phyloP scores from a whole-genome alignment of 2,113 vertebrate species.

The Larimichthys crocea region DNA sequence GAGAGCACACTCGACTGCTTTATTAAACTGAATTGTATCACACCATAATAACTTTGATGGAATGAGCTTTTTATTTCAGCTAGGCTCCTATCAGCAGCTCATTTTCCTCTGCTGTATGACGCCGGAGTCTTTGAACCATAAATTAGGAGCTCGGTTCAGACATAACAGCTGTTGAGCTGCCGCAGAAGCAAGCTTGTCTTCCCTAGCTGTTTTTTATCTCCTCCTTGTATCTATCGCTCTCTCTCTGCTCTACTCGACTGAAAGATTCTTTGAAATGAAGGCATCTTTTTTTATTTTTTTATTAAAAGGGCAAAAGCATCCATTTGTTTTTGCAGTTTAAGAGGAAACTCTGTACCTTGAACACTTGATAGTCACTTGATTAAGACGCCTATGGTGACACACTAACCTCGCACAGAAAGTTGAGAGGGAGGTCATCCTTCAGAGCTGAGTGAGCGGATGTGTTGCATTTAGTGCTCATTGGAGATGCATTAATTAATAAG shows the following conservation, averaged over 20 bases:
- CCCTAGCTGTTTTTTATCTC: conserved; percentile 58
- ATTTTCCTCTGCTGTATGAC: conserved; percentile 62
- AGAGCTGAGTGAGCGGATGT: conserved; percentile 25
- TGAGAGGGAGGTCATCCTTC: conserved; percentile 28
- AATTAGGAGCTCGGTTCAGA: conserved; percentile 70
- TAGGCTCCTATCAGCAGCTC: conserved; percentile 60
- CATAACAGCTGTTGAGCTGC: conserved; percentile 71
- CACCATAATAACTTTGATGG: conserved; percentile 64
- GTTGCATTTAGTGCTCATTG: background rate
- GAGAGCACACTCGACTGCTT: conserved; percentile 56
- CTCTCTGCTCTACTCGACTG: conserved; percentile 26
- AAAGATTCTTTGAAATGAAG: conserved; percentile 51
- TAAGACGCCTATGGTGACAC: conserved; percentile 13
- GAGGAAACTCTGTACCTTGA: conserved; percentile 24
- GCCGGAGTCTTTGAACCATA: conserved; percentile 71
- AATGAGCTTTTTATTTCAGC: conserved; percentile 63
- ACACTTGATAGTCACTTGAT: conserved; percentile 28
- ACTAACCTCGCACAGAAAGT: background rate
- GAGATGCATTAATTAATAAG: conserved; percentile 39
- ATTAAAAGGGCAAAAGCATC: background rate
- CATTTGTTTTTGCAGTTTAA: conserved; percentile 37
- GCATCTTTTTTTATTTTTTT: background rate
- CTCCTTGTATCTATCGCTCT: conserved; percentile 41
- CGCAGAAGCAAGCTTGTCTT: conserved; percentile 29
- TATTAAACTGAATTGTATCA: conserved; percentile 67